phyloP scores from a whole-genome alignment of 2,797 vertebrate genomes.

The Centroberyx gerrardi region DNA sequence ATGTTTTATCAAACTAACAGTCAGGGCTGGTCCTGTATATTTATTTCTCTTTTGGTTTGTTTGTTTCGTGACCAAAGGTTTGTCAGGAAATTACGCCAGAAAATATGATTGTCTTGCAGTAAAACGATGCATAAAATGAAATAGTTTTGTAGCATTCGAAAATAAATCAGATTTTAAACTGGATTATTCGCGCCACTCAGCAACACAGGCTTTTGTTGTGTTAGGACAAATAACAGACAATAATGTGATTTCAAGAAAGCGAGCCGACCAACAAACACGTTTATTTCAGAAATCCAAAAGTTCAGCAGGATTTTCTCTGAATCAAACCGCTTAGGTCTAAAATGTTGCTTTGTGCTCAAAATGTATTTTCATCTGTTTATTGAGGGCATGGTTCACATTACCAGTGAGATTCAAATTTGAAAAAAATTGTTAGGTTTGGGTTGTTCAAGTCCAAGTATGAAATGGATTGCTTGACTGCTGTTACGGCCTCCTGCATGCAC shows the following conservation, averaged over 20 bases:
- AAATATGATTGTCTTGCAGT: conserved; percentile 31
- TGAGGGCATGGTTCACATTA: conserved; percentile 38
- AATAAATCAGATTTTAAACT: conserved; percentile 12
- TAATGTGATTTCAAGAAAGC: conserved; percentile 8
- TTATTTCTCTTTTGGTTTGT: neutral
- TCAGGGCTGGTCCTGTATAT: neutral
- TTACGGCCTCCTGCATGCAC: conserved; percentile 13
- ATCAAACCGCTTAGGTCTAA: conserved; percentile 30
- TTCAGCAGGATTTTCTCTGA: conserved; percentile 14
- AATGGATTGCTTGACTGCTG: conserved; percentile 25
- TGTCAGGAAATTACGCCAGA: neutral
- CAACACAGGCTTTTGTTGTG: conserved; percentile 29
- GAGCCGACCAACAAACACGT: neutral
- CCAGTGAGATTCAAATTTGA: conserved; percentile 27
- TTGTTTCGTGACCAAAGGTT: conserved; percentile 28
- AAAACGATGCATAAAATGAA: conserved; percentile 23
- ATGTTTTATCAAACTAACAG: conserved; percentile 21
- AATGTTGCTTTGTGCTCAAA: conserved; percentile 33
- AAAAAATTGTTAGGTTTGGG: conserved; percentile 38
- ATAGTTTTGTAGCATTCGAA: conserved; percentile 26
- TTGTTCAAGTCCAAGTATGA: conserved; percentile 32
- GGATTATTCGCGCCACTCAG: conserved; percentile 27
- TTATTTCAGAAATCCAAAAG: conserved; percentile 30
- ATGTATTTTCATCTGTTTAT: conserved; percentile 48
- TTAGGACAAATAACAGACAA: conserved; percentile 44